Conservation (phyloP, 2,113 vertebrate species). For the Melanocharis versteri region DNA sequence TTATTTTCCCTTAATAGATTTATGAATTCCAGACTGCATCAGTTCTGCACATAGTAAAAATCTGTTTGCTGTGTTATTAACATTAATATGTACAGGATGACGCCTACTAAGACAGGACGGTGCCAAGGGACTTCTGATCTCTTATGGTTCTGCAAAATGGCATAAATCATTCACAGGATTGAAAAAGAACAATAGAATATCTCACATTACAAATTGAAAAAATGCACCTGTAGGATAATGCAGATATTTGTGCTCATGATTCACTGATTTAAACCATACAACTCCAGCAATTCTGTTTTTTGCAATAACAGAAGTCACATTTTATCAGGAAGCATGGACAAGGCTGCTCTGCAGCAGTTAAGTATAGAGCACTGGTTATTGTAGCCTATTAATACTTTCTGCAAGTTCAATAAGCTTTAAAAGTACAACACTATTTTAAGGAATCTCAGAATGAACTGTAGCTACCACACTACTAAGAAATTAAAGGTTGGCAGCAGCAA, state of each 20-base stretch:
- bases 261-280: not conserved
- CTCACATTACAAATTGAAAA: not conserved
- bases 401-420: not conserved
- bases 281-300: not conserved
- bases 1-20: not conserved
- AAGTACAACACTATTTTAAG: not conserved
- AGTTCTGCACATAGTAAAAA: not conserved
- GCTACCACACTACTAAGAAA: not conserved
- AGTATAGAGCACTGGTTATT: not conserved
- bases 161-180: not conserved
- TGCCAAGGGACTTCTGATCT: not conserved
- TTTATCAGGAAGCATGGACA: not conserved
- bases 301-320: not conserved
- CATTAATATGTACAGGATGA: not conserved
- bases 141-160: not conserved
- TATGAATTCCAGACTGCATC: not conserved
- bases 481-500: not conserved
- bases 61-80: not conserved
- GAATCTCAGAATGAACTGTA: not conserved
- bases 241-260: not conserved
- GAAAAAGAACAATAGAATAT: not conserved
- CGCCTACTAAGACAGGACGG: not conserved
- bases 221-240: not conserved
- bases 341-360: not conserved
- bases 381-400: not conserved